Percentiles rank a stretch among this genome's conserved stretches.
phyloP scores from a whole-genome alignment of 2,797 vertebrate species.

The Oreonectes daqikongensis region DNA sequence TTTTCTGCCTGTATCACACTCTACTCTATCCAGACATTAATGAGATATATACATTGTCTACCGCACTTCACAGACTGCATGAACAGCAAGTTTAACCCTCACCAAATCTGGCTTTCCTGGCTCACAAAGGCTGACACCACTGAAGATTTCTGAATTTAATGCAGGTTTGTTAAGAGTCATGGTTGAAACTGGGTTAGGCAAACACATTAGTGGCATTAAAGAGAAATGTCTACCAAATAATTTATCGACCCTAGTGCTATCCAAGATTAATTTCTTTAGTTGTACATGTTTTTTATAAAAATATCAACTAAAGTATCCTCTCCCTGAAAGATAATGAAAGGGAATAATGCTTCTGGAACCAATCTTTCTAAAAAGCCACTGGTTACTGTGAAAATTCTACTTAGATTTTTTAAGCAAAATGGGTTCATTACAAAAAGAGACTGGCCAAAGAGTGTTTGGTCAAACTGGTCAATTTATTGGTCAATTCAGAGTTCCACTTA shows the following conservation, averaged over 20 bases:
- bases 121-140: constrained; percentile 30
- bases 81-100: constrained; percentile 46
- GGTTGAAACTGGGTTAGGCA: no score
- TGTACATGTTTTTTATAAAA: no score
- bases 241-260: no score
- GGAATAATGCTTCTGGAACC: neutral
- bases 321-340: no score
- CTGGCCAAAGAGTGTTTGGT: no score
- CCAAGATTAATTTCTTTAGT: no score
- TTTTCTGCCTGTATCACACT: constrained; percentile 53
- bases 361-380: neutral
- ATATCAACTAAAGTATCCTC: no score
- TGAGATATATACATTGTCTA: constrained; percentile 5
- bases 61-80: constrained; percentile 45
- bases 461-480: no score
- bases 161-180: constrained; percentile 23
- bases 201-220: no score
- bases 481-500: neutral
- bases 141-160: neutral
- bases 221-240: no score
- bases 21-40: constrained; percentile 47
- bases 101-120: constrained; percentile 26
- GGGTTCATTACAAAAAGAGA: neutral
- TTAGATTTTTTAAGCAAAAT: no score
- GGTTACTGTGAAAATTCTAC: neutral